These are phyloP conservation scores for Chorisops tibialis DNA, from an alignment of 2,888 invertebrate species.

Conservation along the genomic window DNA sequence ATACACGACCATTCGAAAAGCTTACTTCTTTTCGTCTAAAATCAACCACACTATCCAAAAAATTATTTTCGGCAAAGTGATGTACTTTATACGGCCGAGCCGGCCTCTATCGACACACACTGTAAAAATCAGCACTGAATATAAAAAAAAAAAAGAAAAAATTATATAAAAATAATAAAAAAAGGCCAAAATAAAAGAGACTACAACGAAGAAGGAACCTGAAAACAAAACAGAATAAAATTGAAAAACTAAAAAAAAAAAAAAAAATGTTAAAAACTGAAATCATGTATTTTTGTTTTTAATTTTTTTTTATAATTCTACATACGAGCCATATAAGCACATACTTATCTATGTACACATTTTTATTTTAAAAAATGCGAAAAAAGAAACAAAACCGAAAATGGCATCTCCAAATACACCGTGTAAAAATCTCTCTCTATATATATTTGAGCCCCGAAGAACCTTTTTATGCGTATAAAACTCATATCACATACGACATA, in stretches of 20 bases:
- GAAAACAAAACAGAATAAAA: slow-evolving; percentile 28
- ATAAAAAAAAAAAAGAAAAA: slow-evolving; percentile 35
- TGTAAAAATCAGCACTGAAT: slow-evolving; percentile 25
- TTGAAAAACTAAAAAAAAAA: slow-evolving; percentile 34
- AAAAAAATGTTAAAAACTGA: slow-evolving; percentile 35
- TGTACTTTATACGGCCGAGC: slow-evolving; percentile 33
- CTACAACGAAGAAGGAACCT: slow-evolving; percentile 31
- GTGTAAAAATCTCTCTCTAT: not conserved
- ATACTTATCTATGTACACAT: slow-evolving; percentile 24
- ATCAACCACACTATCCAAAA: slow-evolving; percentile 34
- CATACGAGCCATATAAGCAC: slow-evolving; percentile 24
- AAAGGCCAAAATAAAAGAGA: slow-evolving; percentile 22
- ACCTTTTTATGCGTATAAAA: slow-evolving; percentile 21
- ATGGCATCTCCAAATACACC: slow-evolving; percentile 13
- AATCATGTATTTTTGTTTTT: slow-evolving; percentile 32
- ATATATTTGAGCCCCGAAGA: not conserved
- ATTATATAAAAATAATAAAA: slow-evolving; percentile 30
- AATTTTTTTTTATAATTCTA: slow-evolving; percentile 8
- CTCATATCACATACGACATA: slow-evolving; percentile 18
- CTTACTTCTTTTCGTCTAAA: slow-evolving; percentile 34
- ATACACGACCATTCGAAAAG: slow-evolving; percentile 34
- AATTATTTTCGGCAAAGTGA: slow-evolving; percentile 35
- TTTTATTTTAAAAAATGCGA: slow-evolving; percentile 21
- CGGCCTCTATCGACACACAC: slow-evolving; percentile 34
- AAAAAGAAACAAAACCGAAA: slow-evolving; percentile 19